Evolutionary conservation across 2,113 vertebrate species (phyloP).

Genomic region (Struthio camelus): DNA sequence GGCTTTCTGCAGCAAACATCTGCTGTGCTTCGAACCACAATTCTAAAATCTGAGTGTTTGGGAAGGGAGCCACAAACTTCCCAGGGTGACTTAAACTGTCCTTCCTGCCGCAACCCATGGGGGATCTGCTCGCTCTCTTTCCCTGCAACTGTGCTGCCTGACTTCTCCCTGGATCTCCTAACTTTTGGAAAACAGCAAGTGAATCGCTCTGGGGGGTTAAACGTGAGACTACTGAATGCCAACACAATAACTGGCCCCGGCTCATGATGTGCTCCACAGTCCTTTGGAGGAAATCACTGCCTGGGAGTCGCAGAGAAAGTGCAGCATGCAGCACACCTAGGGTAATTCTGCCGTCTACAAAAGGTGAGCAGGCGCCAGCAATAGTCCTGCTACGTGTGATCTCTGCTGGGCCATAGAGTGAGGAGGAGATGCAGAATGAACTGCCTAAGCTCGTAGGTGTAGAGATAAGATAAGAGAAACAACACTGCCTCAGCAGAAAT

Average conservation of each 20-base stretch:
- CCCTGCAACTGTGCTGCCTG: neutral
- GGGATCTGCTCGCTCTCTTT: neutral
- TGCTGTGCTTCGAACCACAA: neutral
- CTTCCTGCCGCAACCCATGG: fast-evolving
- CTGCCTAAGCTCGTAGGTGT: fast-evolving
- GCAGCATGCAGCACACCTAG: neutral
- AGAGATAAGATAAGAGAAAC: neutral
- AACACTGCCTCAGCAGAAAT: neutral
- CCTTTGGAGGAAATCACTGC: neutral
- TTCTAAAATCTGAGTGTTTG: neutral
- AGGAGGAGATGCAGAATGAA: neutral
- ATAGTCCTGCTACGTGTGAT: fast-evolving
- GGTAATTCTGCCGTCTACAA: neutral
- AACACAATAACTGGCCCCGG: no score
- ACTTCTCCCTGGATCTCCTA: neutral
- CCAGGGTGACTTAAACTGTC: neutral
- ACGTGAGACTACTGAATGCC: no score
- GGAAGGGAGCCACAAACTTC: neutral
- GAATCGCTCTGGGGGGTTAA: neutral
- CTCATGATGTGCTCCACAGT: fast-evolving
- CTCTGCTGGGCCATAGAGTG: fast-evolving
- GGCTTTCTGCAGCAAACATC: neutral
- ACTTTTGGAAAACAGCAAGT: neutral
- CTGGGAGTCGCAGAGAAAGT: neutral
- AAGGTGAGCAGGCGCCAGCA: no score